Evolutionary conservation across 2,888 invertebrate species (phyloP).

Genomic region (Elmis aenea): DNA sequence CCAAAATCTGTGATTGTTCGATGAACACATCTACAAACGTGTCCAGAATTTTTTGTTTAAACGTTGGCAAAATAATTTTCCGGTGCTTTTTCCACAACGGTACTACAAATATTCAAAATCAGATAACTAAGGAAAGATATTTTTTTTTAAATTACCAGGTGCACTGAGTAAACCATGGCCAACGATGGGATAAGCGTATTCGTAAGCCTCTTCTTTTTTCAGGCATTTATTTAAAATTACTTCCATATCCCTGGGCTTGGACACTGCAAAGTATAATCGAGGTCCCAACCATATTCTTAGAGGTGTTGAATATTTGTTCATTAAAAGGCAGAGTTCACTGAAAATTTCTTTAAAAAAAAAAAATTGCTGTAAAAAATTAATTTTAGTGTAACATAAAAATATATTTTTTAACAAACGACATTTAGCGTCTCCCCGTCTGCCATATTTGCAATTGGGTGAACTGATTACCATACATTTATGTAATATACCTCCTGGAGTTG

Average conservation of each 20-base stretch:
- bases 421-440: no score
- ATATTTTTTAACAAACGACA: no score
- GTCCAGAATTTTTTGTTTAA: slow-evolving; percentile 58
- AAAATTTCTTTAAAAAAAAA: no score
- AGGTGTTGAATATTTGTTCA: no score
- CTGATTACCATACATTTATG: no score
- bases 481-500: no score
- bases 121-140: slow-evolving; percentile 1
- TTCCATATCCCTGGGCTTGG: slow-evolving; percentile 20
- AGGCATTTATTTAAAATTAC: slow-evolving; percentile 20
- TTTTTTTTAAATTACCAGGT: slow-evolving; percentile 21
- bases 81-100: slow-evolving; percentile 56
- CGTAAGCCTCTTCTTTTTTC: slow-evolving; percentile 22
- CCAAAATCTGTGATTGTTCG: slow-evolving; percentile 52
- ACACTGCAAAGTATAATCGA: slow-evolving; percentile 13
- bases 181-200: slow-evolving; percentile 11
- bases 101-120: slow-evolving; percentile 40
- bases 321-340: no score
- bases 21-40: slow-evolving; percentile 58
- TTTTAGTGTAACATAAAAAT: no score
- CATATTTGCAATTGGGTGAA: no score
- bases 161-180: slow-evolving; percentile 24
- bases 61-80: slow-evolving; percentile 57
- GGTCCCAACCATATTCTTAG: slow-evolving; percentile 24
- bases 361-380: no score